These are phyloP conservation scores for Progne subis DNA, from an alignment of 2,113 vertebrate species.

Conservation along the genomic window DNA sequence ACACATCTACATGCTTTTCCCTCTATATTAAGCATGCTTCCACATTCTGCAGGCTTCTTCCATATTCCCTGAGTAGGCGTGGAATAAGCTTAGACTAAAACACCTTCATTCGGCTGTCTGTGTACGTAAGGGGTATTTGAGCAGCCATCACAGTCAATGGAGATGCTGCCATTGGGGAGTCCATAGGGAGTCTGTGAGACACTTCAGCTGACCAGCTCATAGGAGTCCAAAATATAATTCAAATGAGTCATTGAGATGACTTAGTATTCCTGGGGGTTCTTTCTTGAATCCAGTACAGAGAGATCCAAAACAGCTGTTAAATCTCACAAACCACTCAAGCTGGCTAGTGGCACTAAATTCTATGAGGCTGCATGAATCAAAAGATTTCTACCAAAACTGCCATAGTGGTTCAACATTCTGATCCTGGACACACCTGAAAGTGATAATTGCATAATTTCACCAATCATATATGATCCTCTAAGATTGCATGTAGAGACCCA, in stretches of 20 bases:
- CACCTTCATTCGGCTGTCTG: neutral
- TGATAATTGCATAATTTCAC: neutral
- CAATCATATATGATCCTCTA: neutral
- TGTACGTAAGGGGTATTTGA: fast-evolving
- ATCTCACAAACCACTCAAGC: neutral
- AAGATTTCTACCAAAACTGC: neutral
- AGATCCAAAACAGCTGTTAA: neutral
- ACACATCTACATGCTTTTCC: neutral
- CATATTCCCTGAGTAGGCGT: neutral
- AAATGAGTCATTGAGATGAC: neutral
- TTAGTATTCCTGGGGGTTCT: neutral
- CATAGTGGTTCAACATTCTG: neutral
- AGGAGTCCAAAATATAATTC: neutral
- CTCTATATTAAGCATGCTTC: neutral
- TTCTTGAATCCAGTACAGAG: neutral
- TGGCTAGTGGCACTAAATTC: neutral
- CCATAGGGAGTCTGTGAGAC: neutral
- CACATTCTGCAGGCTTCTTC: neutral
- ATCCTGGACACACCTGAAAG: neutral
- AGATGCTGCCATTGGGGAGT: neutral
- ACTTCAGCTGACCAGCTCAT: neutral
- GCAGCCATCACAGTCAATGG: neutral
- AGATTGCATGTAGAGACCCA: neutral
- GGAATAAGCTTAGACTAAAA: neutral
- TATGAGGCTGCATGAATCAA: neutral